Conservation (phyloP, 2,888 invertebrate genomes). For the Cheilosia vernalis region DNA sequence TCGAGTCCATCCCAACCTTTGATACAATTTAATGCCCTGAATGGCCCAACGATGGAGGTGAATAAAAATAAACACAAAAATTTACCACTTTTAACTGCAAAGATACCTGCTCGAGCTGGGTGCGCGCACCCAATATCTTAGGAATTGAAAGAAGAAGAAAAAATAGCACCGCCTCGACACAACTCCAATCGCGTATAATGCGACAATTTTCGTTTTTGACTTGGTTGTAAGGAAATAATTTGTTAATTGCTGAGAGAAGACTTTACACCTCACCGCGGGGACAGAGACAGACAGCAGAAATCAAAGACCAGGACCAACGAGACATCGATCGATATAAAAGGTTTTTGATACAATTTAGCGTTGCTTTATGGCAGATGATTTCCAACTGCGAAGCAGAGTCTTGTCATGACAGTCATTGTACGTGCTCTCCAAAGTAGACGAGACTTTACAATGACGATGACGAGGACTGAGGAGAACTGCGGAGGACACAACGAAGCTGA, state of each 20-base stretch:
- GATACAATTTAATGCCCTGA: slow-evolving; percentile 47
- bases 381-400: slow-evolving; percentile 57
- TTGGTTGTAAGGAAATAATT: slow-evolving; percentile 70
- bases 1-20: slow-evolving; percentile 45
- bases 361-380: slow-evolving; percentile 62
- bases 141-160: slow-evolving; percentile 1
- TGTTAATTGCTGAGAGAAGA: slow-evolving; percentile 71
- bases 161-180: slow-evolving; percentile 1
- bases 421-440: slow-evolving; percentile 54
- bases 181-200: slow-evolving; percentile 19
- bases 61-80: slow-evolving; percentile 24
- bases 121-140: slow-evolving; percentile 55
- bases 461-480: slow-evolving; percentile 57
- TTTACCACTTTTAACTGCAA: slow-evolving; percentile 12
- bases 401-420: slow-evolving; percentile 61
- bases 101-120: slow-evolving; percentile 63
- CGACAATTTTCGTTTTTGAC: slow-evolving; percentile 49
- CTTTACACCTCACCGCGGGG: slow-evolving; percentile 57
- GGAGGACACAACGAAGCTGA: slow-evolving; percentile 50
- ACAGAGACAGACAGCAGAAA: background rate
- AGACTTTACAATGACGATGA: slow-evolving; percentile 12
- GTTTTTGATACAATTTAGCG: slow-evolving; percentile 74
- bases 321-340: slow-evolving; percentile 59
- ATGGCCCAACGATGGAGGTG: slow-evolving; percentile 40
- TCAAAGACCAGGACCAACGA: slow-evolving; percentile 4